Evolutionary conservation across 2,797 vertebrate species (phyloP).

Genomic region (Chloroceryle inda): DNA sequence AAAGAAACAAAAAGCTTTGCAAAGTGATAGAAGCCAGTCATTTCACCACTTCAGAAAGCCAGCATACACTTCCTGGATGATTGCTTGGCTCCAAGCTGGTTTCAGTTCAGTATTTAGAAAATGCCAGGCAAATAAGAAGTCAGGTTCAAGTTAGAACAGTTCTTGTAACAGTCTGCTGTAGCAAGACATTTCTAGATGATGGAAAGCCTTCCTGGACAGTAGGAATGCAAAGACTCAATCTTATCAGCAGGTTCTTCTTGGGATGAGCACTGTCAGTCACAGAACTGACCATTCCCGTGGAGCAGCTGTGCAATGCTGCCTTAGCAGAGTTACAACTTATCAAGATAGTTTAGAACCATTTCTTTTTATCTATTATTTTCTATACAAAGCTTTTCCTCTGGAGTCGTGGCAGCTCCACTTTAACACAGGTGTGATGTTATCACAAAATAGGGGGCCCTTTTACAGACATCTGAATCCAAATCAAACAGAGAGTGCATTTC

Average conservation of each 20-base stretch:
- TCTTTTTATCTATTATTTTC: background rate
- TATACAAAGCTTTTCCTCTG: background rate
- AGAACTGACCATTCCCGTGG: background rate
- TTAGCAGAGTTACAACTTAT: background rate
- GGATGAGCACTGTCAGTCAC: background rate
- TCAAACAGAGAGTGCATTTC: background rate
- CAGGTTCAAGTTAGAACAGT: background rate
- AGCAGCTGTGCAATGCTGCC: background rate
- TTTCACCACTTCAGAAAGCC: background rate
- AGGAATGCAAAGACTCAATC: background rate
- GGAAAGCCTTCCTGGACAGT: background rate
- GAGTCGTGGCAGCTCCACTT: background rate
- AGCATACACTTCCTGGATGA: background rate
- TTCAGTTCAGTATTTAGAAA: slow-evolving; percentile 41
- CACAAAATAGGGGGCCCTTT: background rate
- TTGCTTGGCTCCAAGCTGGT: background rate
- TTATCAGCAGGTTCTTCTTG: background rate
- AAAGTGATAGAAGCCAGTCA: background rate
- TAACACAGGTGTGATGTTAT: background rate
- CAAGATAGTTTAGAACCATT: background rate
- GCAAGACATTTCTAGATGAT: background rate
- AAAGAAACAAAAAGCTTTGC: background rate
- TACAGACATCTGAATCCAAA: background rate
- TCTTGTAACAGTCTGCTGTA: background rate
- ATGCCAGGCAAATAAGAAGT: background rate